Evolutionary conservation across 2,797 vertebrate genomes (phyloP), one percentile per base, ranked within the genome.

Genomic region (Gadopsis bispinosus): DNA sequence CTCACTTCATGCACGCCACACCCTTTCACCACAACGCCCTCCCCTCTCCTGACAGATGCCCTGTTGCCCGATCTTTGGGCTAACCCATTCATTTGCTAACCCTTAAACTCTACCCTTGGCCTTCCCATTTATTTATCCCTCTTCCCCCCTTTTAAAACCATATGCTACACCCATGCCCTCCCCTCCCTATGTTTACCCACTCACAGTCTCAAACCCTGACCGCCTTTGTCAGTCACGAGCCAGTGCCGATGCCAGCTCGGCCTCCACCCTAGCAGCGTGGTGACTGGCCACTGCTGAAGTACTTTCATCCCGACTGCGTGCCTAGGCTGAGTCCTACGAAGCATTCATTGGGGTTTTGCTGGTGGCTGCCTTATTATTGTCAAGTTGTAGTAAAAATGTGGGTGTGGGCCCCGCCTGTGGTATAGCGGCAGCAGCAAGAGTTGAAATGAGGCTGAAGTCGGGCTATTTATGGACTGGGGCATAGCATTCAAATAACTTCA

Each of bases 1-100:
- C 69, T n/a, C 59, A 58, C 62, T 76, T 79, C 61, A 31, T 7
- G 14, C 53, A 31, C 47, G 81, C 83, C 86, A 81, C 88, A 71
- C 87, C 88, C 75, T 77, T 69, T 83, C 9, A 81, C 88, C 89
- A 84, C 87, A 77, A n/a, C 31, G 55, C 54, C 73, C 78, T 70
- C 62, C 76, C 74, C 69, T 65, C 55, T 59, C 62, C 66, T 50
- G 78, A 89, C 84, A 85, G 81, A 90, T 89, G 87, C 84, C 81
- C 70, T 4, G 0, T 7, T 83, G 80, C 67, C 66, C 77, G 60
- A 31, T 59, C 31, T 58, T 69, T 68, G 48, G 75, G 29, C 83
- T 89, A 82, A 79, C 83, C 85, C 88, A 88, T 85, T 90, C 35
- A 92, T 91, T 93, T 88, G 64, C 84, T 74, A 86, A 87, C 82